Base-by-base conservation (phyloP, 2,797 vertebrate genomes). In the Micrastur ruficollis region DNA sequence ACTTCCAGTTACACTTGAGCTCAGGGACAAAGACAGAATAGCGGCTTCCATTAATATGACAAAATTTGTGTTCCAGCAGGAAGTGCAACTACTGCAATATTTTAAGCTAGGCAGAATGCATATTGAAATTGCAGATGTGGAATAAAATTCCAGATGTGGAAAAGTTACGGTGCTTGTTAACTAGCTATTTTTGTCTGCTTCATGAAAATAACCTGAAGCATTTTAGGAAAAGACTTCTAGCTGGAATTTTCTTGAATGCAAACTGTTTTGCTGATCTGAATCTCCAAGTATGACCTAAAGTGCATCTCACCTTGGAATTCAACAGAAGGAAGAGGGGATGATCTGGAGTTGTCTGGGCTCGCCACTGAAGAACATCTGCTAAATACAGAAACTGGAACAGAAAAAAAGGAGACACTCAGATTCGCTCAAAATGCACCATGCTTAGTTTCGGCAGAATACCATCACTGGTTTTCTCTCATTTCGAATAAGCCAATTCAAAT, bases 291-390 rank as follows among this genome's bases (percentile, higher is more conserved):
- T 8, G 14, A 55, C 11, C 38, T 67, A 6, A 80, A 59, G 16
- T 22, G 61, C 47, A 89, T 27, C 91, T 92, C 97, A 99, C 99
- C 99, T 99, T 99, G 84, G 99, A 98, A 47, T 99, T 99, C 66
- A 99, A 98, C 88, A 99, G 96, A 68, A 99, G 97, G 86, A 99
- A 99, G 36, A 99, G 98, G 2, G 98, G 98, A 94, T 99, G 99
- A 89, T 99, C 99, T 3, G 99, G 99, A 5, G 99, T 99, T 95
- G 99, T 99, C 97, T 99, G 99, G 68, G 99, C 99, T 95, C 99
- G 98, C 99, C 99, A 99, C 92, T 99, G 99, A 53, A 99, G 98
- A 86, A 99, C 99, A 42, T 99, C 99, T 15, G 99, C 99, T 97
- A 99, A 98, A 97, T 99, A 99, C n/a, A 99, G 97, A 96, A 99